Evolutionary conservation across 2,797 vertebrate genomes (phyloP).

Genomic region (Chrysocyon brachyurus): DNA sequence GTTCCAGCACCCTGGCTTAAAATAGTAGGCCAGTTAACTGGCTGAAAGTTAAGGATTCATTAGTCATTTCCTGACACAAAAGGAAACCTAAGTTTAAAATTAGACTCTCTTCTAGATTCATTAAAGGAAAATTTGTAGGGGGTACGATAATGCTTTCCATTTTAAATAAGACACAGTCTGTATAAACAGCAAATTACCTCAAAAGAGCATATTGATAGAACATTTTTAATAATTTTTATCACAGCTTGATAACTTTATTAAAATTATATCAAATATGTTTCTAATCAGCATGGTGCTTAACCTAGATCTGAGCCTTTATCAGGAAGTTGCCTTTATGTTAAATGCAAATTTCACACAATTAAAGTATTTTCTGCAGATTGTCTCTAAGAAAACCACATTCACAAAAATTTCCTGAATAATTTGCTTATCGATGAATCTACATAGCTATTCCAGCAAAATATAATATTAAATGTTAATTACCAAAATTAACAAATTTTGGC

Average conservation of each 20-base stretch:
- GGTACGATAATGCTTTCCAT: neutral
- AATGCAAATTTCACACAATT: neutral
- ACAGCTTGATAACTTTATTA: neutral
- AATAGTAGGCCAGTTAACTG: neutral
- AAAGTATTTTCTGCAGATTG: neutral
- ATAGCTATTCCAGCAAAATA: neutral
- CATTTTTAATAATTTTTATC: neutral
- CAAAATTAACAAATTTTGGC: neutral
- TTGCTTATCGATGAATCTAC: neutral
- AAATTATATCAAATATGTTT: neutral
- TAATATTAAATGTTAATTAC: neutral
- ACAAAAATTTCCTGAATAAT: neutral
- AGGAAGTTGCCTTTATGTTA: neutral
- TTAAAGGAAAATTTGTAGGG: neutral
- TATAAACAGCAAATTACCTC: neutral
- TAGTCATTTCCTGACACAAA: neutral
- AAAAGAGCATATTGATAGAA: neutral
- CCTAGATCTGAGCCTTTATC: neutral
- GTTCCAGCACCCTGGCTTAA: neutral
- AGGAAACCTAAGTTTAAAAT: neutral
- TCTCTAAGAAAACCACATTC: neutral
- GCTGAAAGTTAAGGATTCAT: neutral
- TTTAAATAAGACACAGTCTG: neutral
- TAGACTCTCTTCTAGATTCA: neutral
- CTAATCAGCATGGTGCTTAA: neutral